Base-by-base conservation (phyloP, 2,888 invertebrate genomes). In the Baccha elongata region DNA sequence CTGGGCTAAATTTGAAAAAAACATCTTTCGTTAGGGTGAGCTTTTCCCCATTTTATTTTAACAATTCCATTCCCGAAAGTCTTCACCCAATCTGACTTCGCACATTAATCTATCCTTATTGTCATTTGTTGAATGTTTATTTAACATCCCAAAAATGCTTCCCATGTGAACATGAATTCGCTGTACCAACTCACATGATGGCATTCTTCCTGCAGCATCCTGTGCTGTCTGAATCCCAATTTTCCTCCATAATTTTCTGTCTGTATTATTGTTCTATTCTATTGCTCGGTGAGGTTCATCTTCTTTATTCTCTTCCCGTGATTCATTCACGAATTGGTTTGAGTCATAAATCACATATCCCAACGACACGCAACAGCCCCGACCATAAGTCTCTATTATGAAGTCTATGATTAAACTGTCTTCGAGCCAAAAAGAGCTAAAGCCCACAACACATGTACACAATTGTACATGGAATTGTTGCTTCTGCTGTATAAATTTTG, bases 371-470 rank as follows among this genome's bases (percentile, higher is more conserved):
- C 81, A 81, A 72, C 76, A 81, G 53, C 65, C 71, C 65, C 71
- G 35, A 42, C 81, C 71, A 71, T 71, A 71, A 71, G 76, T 75
- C 60, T 81, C 67, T 65, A 72, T 75, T 75, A 72, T 81, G 81
- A 67, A 81, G 71, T 60, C 76, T 76, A 65, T 72, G 81, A 81
- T 81, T 76, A 76, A 81, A 81, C 81, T 81, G 76, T 81, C 81
- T 81, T 75, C 53, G 23, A 53, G n/a, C 62, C 44, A 48, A 74
- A 60, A 50, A 23, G 4, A 58, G 6, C 42, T 42, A 8, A 21
- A 5, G 37, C 35, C 4, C 58, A 37, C 23, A 15, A 53, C 11
- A 26, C 53, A 5, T 23, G 8, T n/a, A 40, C 62, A 11, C n/a
- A n/a, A n/a, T n/a, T 13, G 62, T n/a, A 29, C 69, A 65, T 60